These are phyloP conservation scores for Aplidium turbinatum DNA, from an alignment of 23 tunicate species.

Conservation along the genomic window DNA sequence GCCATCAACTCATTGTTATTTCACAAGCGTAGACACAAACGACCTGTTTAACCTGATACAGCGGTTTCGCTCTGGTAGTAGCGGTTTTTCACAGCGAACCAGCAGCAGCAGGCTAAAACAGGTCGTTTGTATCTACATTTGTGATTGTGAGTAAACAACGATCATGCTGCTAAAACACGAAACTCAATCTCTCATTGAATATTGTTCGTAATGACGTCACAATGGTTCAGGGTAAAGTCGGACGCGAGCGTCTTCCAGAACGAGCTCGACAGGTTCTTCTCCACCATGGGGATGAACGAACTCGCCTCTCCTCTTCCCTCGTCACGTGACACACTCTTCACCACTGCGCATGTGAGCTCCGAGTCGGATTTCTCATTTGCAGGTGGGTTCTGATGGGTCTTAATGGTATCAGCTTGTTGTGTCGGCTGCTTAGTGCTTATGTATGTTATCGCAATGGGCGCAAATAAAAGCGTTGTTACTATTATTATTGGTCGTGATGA, in stretches of 20 bases:
- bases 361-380: conserved; percentile 93
- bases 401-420: background rate
- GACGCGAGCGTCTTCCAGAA: conserved; percentile 56
- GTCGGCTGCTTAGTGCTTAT: too few species aligned
- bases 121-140: too few species aligned
- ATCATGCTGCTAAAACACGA: background rate
- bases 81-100: too few species aligned
- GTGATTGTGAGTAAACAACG: background rate
- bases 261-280: conserved; percentile 81
- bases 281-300: conserved; percentile 92
- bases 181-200: background rate
- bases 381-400: conserved; percentile 30
- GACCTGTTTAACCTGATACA: too few species aligned
- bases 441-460: too few species aligned
- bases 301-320: conserved; percentile 38
- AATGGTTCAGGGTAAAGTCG: conserved; percentile 61
- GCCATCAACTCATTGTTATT: too few species aligned
- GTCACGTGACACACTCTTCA: conserved; percentile 41
- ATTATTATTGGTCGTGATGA: too few species aligned
- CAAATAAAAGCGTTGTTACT: too few species aligned
- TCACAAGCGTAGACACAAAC: too few species aligned
- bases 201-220: background rate
- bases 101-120: too few species aligned
- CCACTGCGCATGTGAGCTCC: conserved; percentile 71
- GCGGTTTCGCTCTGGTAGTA: too few species aligned